Evolutionary conservation across 2,113 vertebrate species (phyloP).

Genomic region (Gnathonemus longibarbis): DNA sequence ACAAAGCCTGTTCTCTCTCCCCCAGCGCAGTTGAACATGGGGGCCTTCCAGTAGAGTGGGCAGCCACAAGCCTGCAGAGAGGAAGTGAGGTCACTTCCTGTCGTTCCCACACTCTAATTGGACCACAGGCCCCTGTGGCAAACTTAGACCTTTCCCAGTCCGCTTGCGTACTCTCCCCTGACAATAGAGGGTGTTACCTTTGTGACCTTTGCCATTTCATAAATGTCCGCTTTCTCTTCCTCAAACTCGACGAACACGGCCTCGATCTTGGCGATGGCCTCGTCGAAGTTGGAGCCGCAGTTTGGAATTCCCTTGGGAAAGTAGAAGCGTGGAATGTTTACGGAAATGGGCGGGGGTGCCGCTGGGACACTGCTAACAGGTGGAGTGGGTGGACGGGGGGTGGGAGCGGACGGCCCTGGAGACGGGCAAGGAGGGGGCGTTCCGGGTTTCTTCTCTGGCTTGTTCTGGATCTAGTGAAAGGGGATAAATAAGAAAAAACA

Average conservation of each 20-base stretch:
- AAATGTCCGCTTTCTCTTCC: constrained; percentile 85
- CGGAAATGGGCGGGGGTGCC: constrained; percentile 65
- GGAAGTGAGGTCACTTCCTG: constrained; percentile 21
- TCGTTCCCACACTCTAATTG: neutral
- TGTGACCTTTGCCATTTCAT: constrained; percentile 90
- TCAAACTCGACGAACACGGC: constrained; percentile 77
- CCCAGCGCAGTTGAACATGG: constrained; percentile 84
- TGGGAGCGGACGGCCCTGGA: constrained; percentile 44
- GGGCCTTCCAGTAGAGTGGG: constrained; percentile 94
- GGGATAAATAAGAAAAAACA: constrained; percentile 4
- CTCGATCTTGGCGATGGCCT: constrained; percentile 75
- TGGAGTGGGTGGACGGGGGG: constrained; percentile 62
- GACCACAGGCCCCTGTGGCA: neutral
- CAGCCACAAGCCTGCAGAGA: constrained; percentile 76
- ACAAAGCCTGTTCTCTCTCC: constrained; percentile 86
- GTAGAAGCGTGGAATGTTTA: constrained; percentile 99
- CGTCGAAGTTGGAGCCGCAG: constrained; percentile 68
- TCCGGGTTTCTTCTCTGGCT: constrained; percentile 88
- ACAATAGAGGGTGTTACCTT: constrained; percentile 63
- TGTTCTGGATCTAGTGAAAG: constrained; percentile 75
- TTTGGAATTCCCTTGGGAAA: constrained; percentile 89
- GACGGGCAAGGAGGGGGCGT: constrained; percentile 63
- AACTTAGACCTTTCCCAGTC: neutral
- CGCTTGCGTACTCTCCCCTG: neutral
- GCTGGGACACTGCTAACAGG: constrained; percentile 65